A percentile compares a stretch with the other conserved stretches of the same genome.
phyloP scores from a whole-genome alignment of 2,113 vertebrate species.

The Oceanodroma tethys region DNA sequence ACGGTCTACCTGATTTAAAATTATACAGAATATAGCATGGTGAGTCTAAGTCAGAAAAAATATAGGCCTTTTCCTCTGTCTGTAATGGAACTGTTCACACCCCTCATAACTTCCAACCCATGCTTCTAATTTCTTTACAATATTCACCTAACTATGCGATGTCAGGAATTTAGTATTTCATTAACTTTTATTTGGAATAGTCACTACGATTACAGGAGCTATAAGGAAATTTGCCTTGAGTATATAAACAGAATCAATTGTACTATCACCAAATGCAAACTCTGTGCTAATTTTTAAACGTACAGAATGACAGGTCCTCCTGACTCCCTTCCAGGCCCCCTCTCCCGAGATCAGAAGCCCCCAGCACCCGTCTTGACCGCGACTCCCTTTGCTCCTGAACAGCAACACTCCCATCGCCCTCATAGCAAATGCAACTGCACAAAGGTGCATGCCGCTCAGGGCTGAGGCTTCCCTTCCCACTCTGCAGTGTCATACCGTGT shows the following conservation, averaged over 20 bases:
- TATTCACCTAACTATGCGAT: not conserved
- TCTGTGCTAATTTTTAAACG: not conserved
- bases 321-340: not conserved
- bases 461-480: not conserved
- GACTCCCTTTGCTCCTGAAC: not conserved
- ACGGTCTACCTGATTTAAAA: not conserved
- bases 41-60: not conserved
- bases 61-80: not conserved
- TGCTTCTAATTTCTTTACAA: not conserved
- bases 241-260: not conserved
- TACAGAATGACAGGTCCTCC: not conserved
- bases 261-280: not conserved
- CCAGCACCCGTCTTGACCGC: accelerated
- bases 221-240: not conserved
- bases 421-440: not conserved
- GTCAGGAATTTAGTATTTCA: not conserved
- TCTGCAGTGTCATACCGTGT: not conserved
- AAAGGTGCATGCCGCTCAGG: not conserved
- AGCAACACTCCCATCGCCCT: not conserved
- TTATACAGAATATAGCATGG: not conserved
- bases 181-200: not conserved
- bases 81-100: not conserved
- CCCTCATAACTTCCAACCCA: not conserved
- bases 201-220: not conserved
- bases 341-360: not conserved